Conservation (phyloP, 2,113 vertebrate species). For the Strigops habroptila region DNA sequence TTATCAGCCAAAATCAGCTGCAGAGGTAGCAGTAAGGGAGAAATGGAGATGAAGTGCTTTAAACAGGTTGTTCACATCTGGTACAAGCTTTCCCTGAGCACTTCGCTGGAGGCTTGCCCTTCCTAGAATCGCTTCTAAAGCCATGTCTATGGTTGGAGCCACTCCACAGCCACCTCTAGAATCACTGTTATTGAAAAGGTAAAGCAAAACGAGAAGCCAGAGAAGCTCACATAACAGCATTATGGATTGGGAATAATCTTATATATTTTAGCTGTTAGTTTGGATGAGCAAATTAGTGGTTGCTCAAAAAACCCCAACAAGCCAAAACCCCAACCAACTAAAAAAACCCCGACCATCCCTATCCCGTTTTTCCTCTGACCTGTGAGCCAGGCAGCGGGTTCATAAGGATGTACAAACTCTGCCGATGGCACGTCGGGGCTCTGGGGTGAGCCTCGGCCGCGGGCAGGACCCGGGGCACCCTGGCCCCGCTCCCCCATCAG, state of each 20-base stretch:
- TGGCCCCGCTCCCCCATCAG: not conserved
- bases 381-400: not conserved
- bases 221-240: not conserved
- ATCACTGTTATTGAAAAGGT: not conserved
- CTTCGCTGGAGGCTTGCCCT: not conserved
- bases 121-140: not conserved
- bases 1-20: not conserved
- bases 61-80: not conserved
- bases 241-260: not conserved
- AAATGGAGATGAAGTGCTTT: not conserved
- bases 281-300: not conserved
- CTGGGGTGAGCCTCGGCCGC: not conserved
- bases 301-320: not conserved
- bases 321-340: not conserved
- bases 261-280: not conserved
- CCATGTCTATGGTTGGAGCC: rapidly evolving
- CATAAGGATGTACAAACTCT: not conserved
- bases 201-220: not conserved
- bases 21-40: not conserved
- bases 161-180: not conserved
- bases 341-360: too few species aligned
- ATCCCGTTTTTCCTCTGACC: not conserved
- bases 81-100: not conserved
- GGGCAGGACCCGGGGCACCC: not conserved
- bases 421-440: not conserved